phyloP scores from a whole-genome alignment of 2,113 vertebrate species.

The Dinomys branickii region DNA sequence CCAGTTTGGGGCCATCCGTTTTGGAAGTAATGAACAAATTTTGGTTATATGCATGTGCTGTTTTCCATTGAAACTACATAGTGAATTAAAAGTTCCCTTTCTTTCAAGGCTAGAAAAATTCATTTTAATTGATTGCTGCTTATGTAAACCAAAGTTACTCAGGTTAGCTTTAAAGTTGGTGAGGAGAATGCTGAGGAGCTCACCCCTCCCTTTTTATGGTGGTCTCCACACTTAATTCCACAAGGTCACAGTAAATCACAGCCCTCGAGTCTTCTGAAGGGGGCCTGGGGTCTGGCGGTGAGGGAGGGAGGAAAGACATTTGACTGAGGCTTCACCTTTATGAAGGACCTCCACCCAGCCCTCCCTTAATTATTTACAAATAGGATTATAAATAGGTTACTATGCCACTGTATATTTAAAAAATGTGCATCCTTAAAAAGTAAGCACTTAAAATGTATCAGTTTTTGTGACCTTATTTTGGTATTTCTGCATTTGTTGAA shows the following conservation, averaged over 20 bases:
- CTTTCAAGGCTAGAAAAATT: not conserved
- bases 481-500: not conserved
- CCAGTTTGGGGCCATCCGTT: not conserved
- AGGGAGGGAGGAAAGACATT: not conserved
- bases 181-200: not conserved
- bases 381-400: not conserved
- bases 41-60: not conserved
- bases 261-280: not conserved
- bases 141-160: not conserved
- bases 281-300: accelerated
- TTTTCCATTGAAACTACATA: conserved; percentile 24
- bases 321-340: not conserved
- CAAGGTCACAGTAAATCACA: accelerated
- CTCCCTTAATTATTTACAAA: not conserved
- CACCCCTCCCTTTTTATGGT: not conserved
- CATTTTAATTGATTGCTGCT: not conserved
- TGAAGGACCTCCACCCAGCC: not conserved
- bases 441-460: not conserved
- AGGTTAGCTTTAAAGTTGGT: not conserved
- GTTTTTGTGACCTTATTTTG: not conserved
- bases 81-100: not conserved
- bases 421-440: conserved; percentile 24
- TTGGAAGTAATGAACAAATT: not conserved
- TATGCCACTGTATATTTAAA: not conserved
- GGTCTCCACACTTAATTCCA: not conserved